Evolutionary conservation across 1,140 invertebrate species (phyloP).

Genomic region (Listronotus oregonensis): DNA sequence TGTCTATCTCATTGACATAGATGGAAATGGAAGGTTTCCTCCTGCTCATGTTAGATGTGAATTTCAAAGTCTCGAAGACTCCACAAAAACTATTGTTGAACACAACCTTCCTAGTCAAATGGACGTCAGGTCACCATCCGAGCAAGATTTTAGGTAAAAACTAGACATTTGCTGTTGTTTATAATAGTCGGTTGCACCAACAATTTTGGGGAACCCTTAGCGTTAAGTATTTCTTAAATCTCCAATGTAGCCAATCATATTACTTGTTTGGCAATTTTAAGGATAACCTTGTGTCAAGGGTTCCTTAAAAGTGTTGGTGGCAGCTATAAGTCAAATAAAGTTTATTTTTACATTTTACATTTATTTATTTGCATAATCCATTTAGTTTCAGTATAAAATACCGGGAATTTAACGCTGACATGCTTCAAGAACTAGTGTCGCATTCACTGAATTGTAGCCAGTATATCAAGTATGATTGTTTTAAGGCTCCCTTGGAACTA

Average conservation of each 20-base stretch:
- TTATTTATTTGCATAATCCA: no score
- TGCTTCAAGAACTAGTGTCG: slow-evolving; percentile 86
- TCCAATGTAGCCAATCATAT: no score
- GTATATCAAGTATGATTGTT: slow-evolving; percentile 90
- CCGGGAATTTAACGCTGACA: slow-evolving; percentile 84
- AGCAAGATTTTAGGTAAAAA: slow-evolving; percentile 67
- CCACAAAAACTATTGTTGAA: slow-evolving; percentile 88
- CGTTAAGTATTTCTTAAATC: no score
- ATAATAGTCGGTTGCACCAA: no score
- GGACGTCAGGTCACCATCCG: slow-evolving; percentile 76
- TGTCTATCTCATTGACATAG: slow-evolving; percentile 90
- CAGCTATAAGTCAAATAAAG: no score
- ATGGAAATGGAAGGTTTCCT: slow-evolving; percentile 88
- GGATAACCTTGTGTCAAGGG: no score
- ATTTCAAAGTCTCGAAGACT: slow-evolving; percentile 79
- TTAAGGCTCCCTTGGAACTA: slow-evolving; percentile 83
- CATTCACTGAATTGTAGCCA: slow-evolving; percentile 89
- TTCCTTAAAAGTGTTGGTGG: no score
- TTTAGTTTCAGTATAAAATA: slow-evolving; percentile 80
- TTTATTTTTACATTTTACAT: no score
- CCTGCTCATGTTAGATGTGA: slow-evolving; percentile 90
- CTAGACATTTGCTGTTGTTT: no score
- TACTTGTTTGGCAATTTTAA: no score
- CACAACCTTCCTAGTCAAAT: slow-evolving; percentile 91
- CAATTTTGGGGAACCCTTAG: no score